Conservation (phyloP, 1,140 invertebrate species). For the Chironomus striatipennis region DNA sequence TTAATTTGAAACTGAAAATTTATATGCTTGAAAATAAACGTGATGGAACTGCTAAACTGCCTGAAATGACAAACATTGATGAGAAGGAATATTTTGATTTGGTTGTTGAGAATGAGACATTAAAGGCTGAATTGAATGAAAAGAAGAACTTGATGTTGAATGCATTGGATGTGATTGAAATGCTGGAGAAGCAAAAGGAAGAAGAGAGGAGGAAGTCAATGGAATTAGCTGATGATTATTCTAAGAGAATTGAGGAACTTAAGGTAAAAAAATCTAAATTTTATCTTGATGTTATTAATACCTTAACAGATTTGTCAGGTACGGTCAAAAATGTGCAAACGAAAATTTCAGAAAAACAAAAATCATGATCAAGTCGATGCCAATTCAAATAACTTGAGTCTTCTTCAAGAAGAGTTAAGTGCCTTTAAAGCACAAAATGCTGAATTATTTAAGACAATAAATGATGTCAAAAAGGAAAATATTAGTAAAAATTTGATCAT, state of each 20-base stretch:
- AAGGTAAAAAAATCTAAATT: too few relatives aligned
- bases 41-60: not conserved
- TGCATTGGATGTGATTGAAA: not conserved
- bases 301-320: too few relatives aligned
- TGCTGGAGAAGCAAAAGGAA: not conserved
- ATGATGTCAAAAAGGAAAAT: not conserved
- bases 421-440: not conserved
- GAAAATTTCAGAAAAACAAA: too few relatives aligned
- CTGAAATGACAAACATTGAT: not conserved
- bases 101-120: not conserved
- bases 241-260: too few relatives aligned
- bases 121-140: not conserved
- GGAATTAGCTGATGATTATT: too few relatives aligned
- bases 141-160: not conserved
- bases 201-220: not conserved
- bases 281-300: too few relatives aligned
- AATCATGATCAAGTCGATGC: too few relatives aligned
- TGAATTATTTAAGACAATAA: not conserved
- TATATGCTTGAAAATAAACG: not conserved
- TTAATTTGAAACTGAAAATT: not conserved
- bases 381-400: too few relatives aligned
- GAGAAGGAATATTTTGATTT: not conserved
- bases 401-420: too few relatives aligned
- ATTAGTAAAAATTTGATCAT: not conserved
- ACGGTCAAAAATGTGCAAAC: too few relatives aligned